Percentiles rank a stretch among this genome's conserved stretches.
Conservation (phyloP, 2,113 vertebrate genomes). For the Catharus fuscescens region DNA sequence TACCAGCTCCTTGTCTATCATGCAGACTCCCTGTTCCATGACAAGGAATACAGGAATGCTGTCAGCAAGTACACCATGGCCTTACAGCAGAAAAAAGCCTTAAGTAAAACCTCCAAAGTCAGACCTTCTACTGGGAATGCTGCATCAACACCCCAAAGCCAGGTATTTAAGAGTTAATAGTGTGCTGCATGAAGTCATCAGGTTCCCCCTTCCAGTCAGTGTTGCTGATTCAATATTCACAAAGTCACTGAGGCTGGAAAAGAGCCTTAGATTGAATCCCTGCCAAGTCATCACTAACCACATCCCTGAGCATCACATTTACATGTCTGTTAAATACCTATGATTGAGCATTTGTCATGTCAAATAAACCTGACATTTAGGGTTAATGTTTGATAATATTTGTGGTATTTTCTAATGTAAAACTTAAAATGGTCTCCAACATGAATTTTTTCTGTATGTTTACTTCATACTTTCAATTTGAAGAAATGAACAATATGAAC, state of each 20-base stretch:
- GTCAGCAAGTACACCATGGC: slow-evolving; percentile 98
- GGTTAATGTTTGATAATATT: background rate
- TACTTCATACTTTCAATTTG: background rate
- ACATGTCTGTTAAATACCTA: background rate
- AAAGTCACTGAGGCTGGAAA: background rate
- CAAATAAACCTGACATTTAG: background rate
- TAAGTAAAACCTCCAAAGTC: slow-evolving; percentile 98
- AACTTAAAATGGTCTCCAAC: background rate
- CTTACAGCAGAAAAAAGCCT: slow-evolving; percentile 95
- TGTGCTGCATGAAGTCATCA: background rate
- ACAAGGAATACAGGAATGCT: slow-evolving; percentile 97
- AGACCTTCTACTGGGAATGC: slow-evolving; percentile 91
- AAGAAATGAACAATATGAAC: background rate
- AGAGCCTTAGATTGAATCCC: background rate
- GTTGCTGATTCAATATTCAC: background rate
- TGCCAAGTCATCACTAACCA: background rate
- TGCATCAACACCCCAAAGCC: slow-evolving; percentile 87
- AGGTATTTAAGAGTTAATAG: slow-evolving; percentile 74
- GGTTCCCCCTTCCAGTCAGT: fast-evolving
- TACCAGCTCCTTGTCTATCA: slow-evolving; percentile 97
- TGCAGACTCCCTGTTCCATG: slow-evolving; percentile 95
- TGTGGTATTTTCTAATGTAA: background rate
- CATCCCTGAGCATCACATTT: background rate
- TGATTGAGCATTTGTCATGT: background rate
- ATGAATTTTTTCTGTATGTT: background rate